phyloP scores from a whole-genome alignment of 1,140 invertebrate species.

The Saccostrea glomerata region DNA sequence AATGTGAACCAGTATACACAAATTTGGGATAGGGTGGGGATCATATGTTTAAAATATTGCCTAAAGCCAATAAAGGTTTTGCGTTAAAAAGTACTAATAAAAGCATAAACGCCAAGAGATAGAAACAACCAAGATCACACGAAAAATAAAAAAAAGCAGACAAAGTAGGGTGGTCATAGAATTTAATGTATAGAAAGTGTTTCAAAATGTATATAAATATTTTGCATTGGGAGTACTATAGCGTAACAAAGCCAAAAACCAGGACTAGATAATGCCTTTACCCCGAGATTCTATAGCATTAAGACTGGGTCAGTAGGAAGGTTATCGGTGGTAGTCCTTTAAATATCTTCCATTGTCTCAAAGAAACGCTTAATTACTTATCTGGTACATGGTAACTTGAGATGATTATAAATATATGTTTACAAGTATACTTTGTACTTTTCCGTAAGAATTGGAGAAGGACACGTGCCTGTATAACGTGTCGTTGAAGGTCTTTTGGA shows the following conservation, averaged over 20 bases:
- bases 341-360: slow-evolving; percentile 12
- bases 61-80: too few species aligned
- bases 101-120: too few species aligned
- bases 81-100: too few species aligned
- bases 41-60: too few species aligned
- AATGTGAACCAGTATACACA: not conserved
- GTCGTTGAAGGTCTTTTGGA: too few species aligned
- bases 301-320: not conserved
- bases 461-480: not conserved
- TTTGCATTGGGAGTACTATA: not conserved
- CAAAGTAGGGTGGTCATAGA: too few species aligned
- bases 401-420: not conserved
- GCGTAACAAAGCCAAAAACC: not conserved
- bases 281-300: not conserved
- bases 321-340: not conserved
- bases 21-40: too few species aligned
- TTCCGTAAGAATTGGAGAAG: not conserved
- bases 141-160: too few species aligned
- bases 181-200: not conserved
- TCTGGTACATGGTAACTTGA: not conserved
- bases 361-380: not conserved
- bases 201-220: not conserved
- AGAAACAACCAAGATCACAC: too few species aligned
- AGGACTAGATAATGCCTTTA: not conserved
- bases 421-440: not conserved